These are phyloP conservation scores for Drosophila histrio DNA, from an alignment of 2,888 invertebrate genomes.

Conservation along the genomic window DNA sequence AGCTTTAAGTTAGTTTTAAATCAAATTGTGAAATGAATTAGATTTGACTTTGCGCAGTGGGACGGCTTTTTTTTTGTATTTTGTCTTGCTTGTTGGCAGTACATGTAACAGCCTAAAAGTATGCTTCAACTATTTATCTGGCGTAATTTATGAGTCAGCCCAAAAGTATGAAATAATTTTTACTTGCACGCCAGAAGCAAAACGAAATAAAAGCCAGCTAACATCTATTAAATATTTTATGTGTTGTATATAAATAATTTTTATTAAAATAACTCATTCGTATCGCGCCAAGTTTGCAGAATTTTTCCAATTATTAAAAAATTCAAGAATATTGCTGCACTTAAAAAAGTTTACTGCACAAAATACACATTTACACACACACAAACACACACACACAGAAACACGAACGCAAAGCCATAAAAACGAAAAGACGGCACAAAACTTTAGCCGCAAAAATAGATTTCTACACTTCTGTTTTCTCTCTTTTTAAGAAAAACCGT, in stretches of 20 bases:
- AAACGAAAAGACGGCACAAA: conserved; percentile 44
- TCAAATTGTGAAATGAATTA: conserved; percentile 4
- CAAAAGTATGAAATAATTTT: not conserved
- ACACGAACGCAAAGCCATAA: conserved; percentile 37
- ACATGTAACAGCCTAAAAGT: not conserved
- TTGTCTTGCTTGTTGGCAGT: not conserved
- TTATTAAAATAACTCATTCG: conserved; percentile 49
- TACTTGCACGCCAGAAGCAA: not conserved
- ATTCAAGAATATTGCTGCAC: conserved; percentile 45
- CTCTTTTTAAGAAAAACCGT: conserved; percentile 26
- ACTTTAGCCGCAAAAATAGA: conserved; percentile 70
- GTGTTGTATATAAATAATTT: not conserved
- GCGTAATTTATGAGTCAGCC: not conserved
- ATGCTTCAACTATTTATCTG: not conserved
- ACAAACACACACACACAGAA: conserved; percentile 6
- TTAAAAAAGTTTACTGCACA: conserved; percentile 52
- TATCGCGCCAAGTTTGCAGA: conserved; percentile 13
- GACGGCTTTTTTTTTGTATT: not conserved
- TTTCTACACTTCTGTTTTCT: conserved; percentile 52
- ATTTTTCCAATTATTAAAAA: conserved; percentile 50
- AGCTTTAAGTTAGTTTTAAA: not conserved
- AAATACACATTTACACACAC: conserved; percentile 9
- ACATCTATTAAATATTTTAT: not conserved
- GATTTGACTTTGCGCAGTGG: not conserved
- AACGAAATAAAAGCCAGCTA: not conserved